These are phyloP conservation scores for Lepidocolaptes lacrymiger DNA, from an alignment of 2,797 vertebrate genomes.

Conservation along the genomic window DNA sequence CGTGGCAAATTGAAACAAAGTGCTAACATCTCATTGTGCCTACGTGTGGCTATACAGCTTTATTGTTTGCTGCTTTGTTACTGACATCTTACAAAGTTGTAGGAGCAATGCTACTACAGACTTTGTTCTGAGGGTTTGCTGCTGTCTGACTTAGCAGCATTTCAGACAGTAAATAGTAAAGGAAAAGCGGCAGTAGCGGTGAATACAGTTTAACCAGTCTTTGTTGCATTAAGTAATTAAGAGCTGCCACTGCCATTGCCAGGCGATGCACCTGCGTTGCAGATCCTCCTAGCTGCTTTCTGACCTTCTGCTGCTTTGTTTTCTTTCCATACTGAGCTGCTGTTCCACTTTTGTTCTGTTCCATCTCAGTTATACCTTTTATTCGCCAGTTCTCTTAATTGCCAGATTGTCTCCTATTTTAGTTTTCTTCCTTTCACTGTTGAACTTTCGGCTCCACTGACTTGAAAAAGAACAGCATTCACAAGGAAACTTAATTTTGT, in stretches of 20 bases:
- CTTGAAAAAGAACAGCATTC: neutral
- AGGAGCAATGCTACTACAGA: accelerated
- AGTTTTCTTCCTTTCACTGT: neutral
- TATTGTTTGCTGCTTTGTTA: neutral
- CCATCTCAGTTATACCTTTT: neutral
- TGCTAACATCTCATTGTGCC: neutral
- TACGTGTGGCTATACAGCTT: neutral
- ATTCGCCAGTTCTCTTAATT: neutral
- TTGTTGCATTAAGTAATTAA: conserved; percentile 36
- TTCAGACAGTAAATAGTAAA: neutral
- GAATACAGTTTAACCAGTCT: neutral
- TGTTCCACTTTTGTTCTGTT: neutral
- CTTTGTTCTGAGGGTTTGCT: neutral
- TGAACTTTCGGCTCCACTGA: neutral
- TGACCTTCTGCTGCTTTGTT: neutral
- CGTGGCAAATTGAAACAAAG: neutral
- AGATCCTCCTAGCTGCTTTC: conserved; percentile 5
- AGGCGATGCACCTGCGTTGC: neutral
- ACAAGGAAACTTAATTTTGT: neutral
- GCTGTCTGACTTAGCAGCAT: neutral
- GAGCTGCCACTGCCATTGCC: neutral
- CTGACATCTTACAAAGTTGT: neutral
- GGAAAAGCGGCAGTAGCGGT: neutral
- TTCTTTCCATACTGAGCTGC: neutral
- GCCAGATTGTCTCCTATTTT: neutral